Evolutionary conservation across 2,113 vertebrate genomes (phyloP).

Genomic region (Siphamia tubifer): DNA sequence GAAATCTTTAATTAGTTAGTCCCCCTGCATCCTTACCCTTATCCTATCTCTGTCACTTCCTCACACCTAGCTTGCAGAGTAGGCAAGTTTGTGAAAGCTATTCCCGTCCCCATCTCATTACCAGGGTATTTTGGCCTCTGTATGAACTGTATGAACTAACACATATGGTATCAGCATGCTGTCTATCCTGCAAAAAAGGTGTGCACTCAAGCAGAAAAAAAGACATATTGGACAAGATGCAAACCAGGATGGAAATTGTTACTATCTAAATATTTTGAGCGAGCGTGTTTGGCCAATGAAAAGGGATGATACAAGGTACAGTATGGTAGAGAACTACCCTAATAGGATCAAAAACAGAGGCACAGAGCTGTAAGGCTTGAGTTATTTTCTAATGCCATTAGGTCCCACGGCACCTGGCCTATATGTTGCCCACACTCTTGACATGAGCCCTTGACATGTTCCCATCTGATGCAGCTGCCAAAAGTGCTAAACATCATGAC

Average conservation of each 20-base stretch:
- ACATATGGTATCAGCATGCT: constrained; percentile 22
- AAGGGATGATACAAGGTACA: constrained; percentile 1
- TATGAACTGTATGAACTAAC: constrained; percentile 28
- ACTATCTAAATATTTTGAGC: neutral
- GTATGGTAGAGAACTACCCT: constrained; percentile 6
- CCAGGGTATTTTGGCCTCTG: constrained; percentile 27
- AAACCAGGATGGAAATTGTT: neutral
- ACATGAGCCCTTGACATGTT: constrained; percentile 40
- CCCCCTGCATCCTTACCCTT: constrained; percentile 28
- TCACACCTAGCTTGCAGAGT: constrained; percentile 62
- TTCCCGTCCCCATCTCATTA: constrained; percentile 36
- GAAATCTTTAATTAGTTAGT: constrained; percentile 64
- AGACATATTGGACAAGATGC: neutral
- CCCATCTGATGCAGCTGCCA: constrained; percentile 20
- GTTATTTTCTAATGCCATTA: constrained; percentile 60
- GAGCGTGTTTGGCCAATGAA: constrained; percentile 14
- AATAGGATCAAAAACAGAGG: constrained; percentile 33
- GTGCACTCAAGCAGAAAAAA: neutral
- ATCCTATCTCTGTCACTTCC: constrained; percentile 40
- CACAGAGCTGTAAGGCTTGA: constrained; percentile 23
- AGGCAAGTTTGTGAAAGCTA: constrained; percentile 23
- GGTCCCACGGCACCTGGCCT: constrained; percentile 59
- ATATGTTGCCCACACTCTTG: constrained; percentile 50
- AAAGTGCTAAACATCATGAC: constrained; percentile 11
- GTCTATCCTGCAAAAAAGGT: constrained; percentile 4